phyloP scores from a whole-genome alignment of 2,797 vertebrate genomes.

The Basileuterus tristriatus region DNA sequence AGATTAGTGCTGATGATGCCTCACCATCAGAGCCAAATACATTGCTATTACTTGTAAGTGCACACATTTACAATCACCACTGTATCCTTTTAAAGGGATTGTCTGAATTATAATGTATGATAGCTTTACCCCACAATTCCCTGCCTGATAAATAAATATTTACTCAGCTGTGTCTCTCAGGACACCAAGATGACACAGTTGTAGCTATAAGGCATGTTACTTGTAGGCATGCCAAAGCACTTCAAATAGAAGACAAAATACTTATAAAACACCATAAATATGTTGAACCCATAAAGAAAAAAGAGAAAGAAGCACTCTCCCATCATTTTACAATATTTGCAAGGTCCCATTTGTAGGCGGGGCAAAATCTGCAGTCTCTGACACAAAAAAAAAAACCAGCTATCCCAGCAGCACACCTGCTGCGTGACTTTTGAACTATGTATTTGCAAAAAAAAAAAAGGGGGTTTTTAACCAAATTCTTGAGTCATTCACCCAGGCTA shows the following conservation, averaged over 20 bases:
- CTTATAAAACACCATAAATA: background rate
- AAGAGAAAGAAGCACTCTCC: background rate
- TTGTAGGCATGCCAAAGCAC: background rate
- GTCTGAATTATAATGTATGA: background rate
- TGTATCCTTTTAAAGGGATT: background rate
- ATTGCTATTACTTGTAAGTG: background rate
- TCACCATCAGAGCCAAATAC: background rate
- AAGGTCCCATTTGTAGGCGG: background rate
- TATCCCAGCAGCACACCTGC: background rate
- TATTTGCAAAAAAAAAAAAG: background rate
- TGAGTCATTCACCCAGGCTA: background rate
- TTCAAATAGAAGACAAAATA: background rate
- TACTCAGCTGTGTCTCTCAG: background rate
- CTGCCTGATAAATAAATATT: background rate
- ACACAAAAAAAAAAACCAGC: background rate
- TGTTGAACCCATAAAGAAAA: background rate
- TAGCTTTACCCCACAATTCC: background rate
- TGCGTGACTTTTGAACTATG: fast-evolving
- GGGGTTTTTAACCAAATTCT: background rate
- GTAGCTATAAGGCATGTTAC: background rate
- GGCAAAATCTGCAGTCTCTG: background rate
- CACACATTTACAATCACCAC: background rate
- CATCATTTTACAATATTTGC: background rate
- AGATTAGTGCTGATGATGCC: background rate
- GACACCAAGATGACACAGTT: background rate